Conservation (phyloP, 2,888 invertebrate genomes). For the Nephrotoma appendiculata region DNA sequence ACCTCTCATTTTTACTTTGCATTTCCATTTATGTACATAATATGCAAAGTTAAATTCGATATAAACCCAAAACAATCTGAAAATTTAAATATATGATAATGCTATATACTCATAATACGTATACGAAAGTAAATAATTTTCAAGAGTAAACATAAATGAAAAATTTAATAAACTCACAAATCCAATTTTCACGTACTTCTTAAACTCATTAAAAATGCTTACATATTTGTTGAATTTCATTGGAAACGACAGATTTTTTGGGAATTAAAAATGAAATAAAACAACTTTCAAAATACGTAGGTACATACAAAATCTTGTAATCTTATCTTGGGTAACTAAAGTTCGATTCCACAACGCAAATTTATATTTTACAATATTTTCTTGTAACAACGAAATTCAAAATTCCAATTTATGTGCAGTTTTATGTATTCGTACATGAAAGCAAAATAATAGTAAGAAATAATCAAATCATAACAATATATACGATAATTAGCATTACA, state of each 20-base stretch:
- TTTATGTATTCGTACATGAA: not conserved
- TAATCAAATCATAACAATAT: not conserved
- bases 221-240: not conserved
- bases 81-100: not conserved
- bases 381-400: not conserved
- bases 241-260: not conserved
- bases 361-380: not conserved
- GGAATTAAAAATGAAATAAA: not conserved
- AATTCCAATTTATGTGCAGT: not conserved
- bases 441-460: not conserved
- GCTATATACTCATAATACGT: not conserved
- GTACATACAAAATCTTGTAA: not conserved
- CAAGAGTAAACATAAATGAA: not conserved
- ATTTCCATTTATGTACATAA: not conserved
- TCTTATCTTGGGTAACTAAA: not conserved
- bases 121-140: not conserved
- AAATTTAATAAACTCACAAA: not conserved
- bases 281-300: not conserved
- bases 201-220: not conserved
- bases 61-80: not conserved
- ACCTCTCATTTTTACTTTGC: not conserved
- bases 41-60: not conserved
- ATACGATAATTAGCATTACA: not conserved
- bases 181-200: not conserved
- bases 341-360: not conserved